These are phyloP conservation scores for Plebejus anna DNA, from an alignment of 2,888 invertebrate species.

Conservation along the genomic window DNA sequence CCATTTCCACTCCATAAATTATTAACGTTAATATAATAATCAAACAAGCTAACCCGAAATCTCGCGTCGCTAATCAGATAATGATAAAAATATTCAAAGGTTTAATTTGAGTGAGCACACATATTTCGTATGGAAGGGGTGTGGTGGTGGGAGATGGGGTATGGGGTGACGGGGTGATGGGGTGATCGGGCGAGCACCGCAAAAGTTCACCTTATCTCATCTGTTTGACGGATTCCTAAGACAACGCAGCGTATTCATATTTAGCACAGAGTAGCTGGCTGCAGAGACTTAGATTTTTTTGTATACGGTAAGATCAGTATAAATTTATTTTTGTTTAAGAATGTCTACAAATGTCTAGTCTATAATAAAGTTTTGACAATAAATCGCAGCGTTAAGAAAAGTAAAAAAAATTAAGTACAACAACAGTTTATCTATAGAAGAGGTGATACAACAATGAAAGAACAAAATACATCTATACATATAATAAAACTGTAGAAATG, in stretches of 20 bases:
- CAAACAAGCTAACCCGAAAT: neutral
- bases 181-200: conserved; percentile 53
- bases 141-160: conserved; percentile 37
- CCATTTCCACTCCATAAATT: neutral
- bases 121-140: conserved; percentile 24
- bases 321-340: no score
- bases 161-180: conserved; percentile 35
- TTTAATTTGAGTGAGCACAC: conserved; percentile 26
- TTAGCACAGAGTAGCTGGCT: conserved; percentile 50
- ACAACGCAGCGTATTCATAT: conserved; percentile 74
- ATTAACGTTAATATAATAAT: neutral
- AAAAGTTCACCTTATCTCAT: conserved; percentile 78
- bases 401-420: no score
- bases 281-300: conserved; percentile 44
- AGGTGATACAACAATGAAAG: no score
- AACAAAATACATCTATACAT: no score
- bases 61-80: conserved; percentile 10
- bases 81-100: conserved; percentile 27
- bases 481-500: no score
- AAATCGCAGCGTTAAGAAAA: no score
- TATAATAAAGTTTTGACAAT: no score
- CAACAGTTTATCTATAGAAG: no score
- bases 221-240: conserved; percentile 73
- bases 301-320: no score
- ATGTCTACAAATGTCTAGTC: no score